Evolutionary conservation across 2,888 invertebrate species (phyloP), one percentile per base, ranked within the genome.

Genomic region (Lucinisca nassula): DNA sequence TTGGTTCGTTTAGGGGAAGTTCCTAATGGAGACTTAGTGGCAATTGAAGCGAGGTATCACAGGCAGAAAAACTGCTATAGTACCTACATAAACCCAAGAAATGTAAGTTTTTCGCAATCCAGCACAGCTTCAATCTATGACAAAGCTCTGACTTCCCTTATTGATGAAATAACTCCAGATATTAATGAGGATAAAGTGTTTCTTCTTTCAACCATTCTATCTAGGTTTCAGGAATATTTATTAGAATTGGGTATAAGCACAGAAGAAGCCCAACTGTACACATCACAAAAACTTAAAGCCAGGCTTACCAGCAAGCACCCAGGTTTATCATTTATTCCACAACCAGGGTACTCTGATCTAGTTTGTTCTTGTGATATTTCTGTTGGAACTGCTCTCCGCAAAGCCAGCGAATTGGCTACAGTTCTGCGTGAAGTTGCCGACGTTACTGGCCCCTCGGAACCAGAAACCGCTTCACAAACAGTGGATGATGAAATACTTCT

Each of bases 41-140:
- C 82, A 35, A 75, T 75, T 4, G 73, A 82, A 30, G 75, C 82
- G 3, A 24, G 75, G 2, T 82, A 82, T 32, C 75, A 82, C 58
- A 40, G 82, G 10, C 75, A 82, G 45, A 82, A 82, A 73, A n/a
- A 21, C 3, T 73, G 73, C 30, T 30, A 27, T 61, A 10, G 27
- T 4, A 30, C 3, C 4, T 61, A 61, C 21, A 8, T 61, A 30
- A 37, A 3, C 51, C 21, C 21, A 21, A n/a, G 21, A 21, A 51
- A 51, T 4, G 21, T 21, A 51, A 12, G 51, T n/a, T 21, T 14
- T n/a, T n/a, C 21, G 51, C 51, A 12, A 51, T 14, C 51, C 14
- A 51, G 21, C 4, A 8, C 8, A 21, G n/a, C 4, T n/a, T 14
- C 4, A 4, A 4, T 51, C 21, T 21, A 21, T 14, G 21, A 12